These are phyloP conservation scores for Heliconius cydno DNA, from an alignment of 2,888 invertebrate species.

Conservation along the genomic window DNA sequence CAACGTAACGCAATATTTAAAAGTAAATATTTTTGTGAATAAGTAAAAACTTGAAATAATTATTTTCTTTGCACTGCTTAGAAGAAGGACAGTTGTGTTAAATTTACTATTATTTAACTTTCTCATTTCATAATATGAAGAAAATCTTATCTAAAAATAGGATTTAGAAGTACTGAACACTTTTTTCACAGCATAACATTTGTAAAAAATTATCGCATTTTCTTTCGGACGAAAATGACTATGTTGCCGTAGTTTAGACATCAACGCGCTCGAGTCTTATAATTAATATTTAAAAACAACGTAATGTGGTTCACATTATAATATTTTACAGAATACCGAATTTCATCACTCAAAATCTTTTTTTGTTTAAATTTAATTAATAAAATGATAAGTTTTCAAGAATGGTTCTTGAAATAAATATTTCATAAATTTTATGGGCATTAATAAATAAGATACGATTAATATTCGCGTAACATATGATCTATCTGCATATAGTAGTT, in stretches of 20 bases:
- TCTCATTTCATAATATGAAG: not conserved
- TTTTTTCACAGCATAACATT: not conserved
- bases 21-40: not conserved
- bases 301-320: not conserved
- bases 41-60: not conserved
- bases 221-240: not conserved
- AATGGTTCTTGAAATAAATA: too few relatives aligned
- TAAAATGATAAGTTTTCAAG: too few relatives aligned
- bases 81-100: not conserved
- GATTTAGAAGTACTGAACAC: not conserved
- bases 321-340: too few relatives aligned
- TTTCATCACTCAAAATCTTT: too few relatives aligned
- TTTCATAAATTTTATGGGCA: too few relatives aligned
- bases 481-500: too few relatives aligned
- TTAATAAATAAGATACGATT: too few relatives aligned
- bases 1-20: not conserved
- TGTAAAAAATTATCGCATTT: not conserved
- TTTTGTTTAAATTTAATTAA: too few relatives aligned
- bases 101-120: not conserved
- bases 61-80: not conserved
- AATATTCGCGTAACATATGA: too few relatives aligned
- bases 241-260: not conserved
- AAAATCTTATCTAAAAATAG: not conserved
- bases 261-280: not conserved
- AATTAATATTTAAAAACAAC: not conserved